phyloP scores from a whole-genome alignment of 2,797 vertebrate genomes.

The Eleutherodactylus coqui region DNA sequence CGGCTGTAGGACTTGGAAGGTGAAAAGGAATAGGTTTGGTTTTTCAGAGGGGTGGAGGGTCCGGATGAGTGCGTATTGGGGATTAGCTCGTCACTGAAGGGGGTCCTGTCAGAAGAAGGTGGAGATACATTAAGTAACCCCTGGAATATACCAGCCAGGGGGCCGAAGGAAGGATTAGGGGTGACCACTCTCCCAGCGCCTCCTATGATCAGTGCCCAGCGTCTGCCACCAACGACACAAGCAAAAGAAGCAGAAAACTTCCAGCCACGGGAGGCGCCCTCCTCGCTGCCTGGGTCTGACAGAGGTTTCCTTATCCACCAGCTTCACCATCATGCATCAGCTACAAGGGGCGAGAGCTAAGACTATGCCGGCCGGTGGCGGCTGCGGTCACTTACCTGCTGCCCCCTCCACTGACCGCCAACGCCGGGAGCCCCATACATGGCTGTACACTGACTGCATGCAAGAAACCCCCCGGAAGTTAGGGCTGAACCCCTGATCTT shows the following conservation, averaged over 20 bases:
- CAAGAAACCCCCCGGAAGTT: too few relatives aligned
- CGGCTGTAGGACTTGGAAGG: conserved; percentile 92
- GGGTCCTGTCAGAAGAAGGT: conserved; percentile 98
- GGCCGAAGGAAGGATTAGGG: conserved; percentile 70
- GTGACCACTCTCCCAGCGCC: conserved; percentile 69
- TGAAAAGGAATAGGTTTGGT: conserved; percentile 95
- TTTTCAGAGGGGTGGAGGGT: conserved; percentile 99
- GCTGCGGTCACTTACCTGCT: conserved; percentile 75
- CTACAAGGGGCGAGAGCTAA: conserved; percentile 72
- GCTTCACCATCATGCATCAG: conserved; percentile 76
- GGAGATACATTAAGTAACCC: conserved; percentile 87
- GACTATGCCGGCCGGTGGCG: conserved; percentile 47
- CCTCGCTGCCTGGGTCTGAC: conserved; percentile 46
- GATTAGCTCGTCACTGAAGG: conserved; percentile 98
- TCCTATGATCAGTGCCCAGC: conserved; percentile 72
- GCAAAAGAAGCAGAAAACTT: conserved; percentile 31
- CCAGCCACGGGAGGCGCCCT: neutral
- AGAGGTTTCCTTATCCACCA: conserved; percentile 82
- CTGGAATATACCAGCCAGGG: conserved; percentile 74
- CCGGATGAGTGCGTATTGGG: conserved; percentile 92
- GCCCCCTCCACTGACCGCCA: conserved; percentile 73
- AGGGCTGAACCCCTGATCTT: neutral
- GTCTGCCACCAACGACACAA: conserved; percentile 69
- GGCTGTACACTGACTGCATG: neutral
- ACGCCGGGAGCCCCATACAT: too few relatives aligned